A percentile compares a stretch with the other conserved stretches of the same genome.
Evolutionary conservation across 2,888 invertebrate genomes (phyloP).

Genomic region (Noctua pronuba): DNA sequence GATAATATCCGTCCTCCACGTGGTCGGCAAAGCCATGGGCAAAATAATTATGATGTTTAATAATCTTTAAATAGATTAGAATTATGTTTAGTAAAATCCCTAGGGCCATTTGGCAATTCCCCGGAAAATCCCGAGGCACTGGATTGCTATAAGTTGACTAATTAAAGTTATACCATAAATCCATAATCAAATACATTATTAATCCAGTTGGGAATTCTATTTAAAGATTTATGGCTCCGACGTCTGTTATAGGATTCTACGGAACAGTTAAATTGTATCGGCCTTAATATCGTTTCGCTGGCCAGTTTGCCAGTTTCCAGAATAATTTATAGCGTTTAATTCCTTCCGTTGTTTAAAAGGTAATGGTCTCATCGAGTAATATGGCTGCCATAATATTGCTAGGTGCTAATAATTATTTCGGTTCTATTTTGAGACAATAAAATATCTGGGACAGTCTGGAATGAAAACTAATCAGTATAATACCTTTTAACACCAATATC

Average conservation of each 20-base stretch:
- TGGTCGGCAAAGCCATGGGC: neutral
- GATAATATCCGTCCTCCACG: neutral
- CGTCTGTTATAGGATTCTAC: slow-evolving; percentile 16
- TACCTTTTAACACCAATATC: neutral
- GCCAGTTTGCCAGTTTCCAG: slow-evolving; percentile 10
- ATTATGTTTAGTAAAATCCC: neutral
- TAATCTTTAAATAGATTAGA: neutral
- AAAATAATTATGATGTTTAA: neutral
- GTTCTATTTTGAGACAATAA: neutral
- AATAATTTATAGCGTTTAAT: slow-evolving; percentile 38
- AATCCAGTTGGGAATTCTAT: slow-evolving; percentile 29
- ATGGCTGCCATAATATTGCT: slow-evolving; percentile 3
- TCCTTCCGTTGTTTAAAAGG: slow-evolving; percentile 29
- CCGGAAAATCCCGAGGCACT: neutral
- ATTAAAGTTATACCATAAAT: slow-evolving; percentile 23
- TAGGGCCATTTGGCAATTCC: neutral
- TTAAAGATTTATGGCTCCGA: slow-evolving; percentile 33
- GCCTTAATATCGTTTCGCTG: slow-evolving; percentile 13
- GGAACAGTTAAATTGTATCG: slow-evolving; percentile 40
- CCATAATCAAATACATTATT: slow-evolving; percentile 5
- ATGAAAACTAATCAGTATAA: neutral
- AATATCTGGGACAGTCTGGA: neutral
- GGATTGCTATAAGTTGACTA: neutral
- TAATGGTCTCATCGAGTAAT: too few relatives aligned
- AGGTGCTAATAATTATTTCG: slow-evolving; percentile 14